Conservation (phyloP, 2,797 vertebrate genomes). For the Ptychadena robeensis region DNA sequence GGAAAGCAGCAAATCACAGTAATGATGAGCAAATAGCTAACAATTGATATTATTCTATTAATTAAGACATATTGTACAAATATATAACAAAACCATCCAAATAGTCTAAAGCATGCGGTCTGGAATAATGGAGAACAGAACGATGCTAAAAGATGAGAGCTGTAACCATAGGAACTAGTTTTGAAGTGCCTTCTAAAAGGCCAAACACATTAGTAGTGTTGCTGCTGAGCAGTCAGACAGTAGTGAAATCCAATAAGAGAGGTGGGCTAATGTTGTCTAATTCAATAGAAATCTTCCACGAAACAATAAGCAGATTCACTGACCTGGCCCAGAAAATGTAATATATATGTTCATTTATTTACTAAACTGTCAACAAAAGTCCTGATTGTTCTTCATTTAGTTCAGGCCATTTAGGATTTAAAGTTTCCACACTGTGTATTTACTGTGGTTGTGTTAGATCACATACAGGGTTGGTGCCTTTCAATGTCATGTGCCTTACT, state of each 20-base stretch:
- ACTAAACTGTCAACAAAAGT: background rate
- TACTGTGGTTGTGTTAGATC: background rate
- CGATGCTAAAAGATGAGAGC: conserved; percentile 28
- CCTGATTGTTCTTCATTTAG: background rate
- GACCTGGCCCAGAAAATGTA: background rate
- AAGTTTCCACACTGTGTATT: background rate
- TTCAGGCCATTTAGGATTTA: background rate
- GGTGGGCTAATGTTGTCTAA: conserved; percentile 48
- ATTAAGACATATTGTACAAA: background rate
- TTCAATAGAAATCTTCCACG: conserved; percentile 20
- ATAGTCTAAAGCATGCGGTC: conserved; percentile 10
- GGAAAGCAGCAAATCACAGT: background rate
- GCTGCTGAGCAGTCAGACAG: conserved; percentile 33
- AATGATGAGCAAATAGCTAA: background rate
- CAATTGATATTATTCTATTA: background rate
- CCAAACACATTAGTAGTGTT: conserved; percentile 45
- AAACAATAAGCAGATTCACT: conserved; percentile 1
- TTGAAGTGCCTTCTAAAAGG: conserved; percentile 41
- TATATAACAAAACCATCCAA: conserved; percentile 10
- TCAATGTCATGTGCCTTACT: too few relatives aligned
- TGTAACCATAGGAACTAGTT: conserved; percentile 55
- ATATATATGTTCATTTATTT: conserved; percentile 12
- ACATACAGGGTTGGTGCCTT: too few relatives aligned
- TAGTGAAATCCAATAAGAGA: conserved; percentile 48
- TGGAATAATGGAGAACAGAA: conserved; percentile 25